Percentiles rank a stretch among this genome's conserved stretches.
These are phyloP conservation scores for Thripadectes ignobilis DNA, from an alignment of 2,797 vertebrate genomes.

Conservation along the genomic window DNA sequence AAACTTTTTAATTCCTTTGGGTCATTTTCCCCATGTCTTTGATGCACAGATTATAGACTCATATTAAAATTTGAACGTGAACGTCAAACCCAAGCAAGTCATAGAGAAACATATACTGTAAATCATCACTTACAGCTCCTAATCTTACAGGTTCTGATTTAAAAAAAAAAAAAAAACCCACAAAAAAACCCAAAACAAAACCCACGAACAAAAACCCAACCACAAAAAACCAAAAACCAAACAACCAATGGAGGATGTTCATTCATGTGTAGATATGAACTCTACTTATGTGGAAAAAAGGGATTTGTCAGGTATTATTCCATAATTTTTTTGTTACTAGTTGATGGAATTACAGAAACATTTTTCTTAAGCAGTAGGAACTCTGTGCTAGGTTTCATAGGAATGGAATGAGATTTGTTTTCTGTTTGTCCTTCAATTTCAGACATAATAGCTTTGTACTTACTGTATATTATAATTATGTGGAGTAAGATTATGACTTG, in stretches of 20 bases:
- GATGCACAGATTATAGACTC: slow-evolving; percentile 9
- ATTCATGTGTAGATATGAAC: neutral
- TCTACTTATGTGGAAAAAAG: neutral
- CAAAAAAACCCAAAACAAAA: too few species aligned
- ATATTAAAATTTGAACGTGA: slow-evolving; percentile 14
- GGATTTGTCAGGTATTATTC: neutral
- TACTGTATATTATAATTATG: neutral
- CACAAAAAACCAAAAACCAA: too few species aligned
- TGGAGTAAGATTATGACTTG: slow-evolving; percentile 8
- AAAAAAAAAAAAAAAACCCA: neutral
- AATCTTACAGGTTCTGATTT: neutral
- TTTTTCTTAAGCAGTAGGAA: neutral
- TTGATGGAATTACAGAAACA: neutral
- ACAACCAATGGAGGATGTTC: too few species aligned
- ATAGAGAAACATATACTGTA: neutral
- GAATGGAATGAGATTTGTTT: neutral
- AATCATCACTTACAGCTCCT: neutral
- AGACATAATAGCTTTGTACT: neutral
- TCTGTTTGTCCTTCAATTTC: slow-evolving; percentile 5
- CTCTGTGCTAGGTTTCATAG: neutral
- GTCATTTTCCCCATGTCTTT: slow-evolving; percentile 26
- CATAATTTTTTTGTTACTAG: neutral
- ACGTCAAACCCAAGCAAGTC: slow-evolving; percentile 23
- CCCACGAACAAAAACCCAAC: too few species aligned
- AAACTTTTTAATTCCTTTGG: slow-evolving; percentile 33